Conservation (phyloP, 2,888 invertebrate species). For the Heliconius charithonia region DNA sequence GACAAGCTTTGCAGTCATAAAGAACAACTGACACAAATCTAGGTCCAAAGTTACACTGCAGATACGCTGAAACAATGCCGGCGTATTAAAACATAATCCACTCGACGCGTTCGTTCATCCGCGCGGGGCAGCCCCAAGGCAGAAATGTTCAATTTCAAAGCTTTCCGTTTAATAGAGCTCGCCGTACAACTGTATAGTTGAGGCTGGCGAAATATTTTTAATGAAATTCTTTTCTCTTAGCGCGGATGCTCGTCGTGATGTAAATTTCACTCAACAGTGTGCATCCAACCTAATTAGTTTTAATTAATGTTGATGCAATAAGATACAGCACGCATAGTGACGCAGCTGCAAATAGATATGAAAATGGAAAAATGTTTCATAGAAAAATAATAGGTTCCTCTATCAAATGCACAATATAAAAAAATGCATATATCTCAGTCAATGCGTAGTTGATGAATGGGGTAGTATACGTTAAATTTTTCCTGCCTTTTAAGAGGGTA, state of each 20-base stretch:
- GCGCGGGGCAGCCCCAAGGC: slow-evolving; percentile 47
- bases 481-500: no score
- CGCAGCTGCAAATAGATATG: background rate
- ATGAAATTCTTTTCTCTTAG: slow-evolving; percentile 60
- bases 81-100: slow-evolving; percentile 58
- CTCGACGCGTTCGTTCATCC: slow-evolving; percentile 53
- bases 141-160: slow-evolving; percentile 57
- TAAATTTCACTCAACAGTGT: slow-evolving; percentile 56
- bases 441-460: no score
- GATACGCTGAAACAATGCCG: slow-evolving; percentile 50
- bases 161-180: slow-evolving; percentile 56
- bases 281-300: slow-evolving; percentile 54
- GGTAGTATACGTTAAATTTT: no score
- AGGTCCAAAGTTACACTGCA: slow-evolving; percentile 35
- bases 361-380: background rate
- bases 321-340: background rate
- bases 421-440: no score
- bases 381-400: no score
- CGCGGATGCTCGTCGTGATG: slow-evolving; percentile 51
- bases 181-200: slow-evolving; percentile 50
- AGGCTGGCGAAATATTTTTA: slow-evolving; percentile 60
- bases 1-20: slow-evolving; percentile 5
- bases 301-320: slow-evolving; percentile 10
- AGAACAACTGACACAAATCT: slow-evolving; percentile 33
- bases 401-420: no score